A percentile compares a stretch with the other conserved stretches of the same genome.
Conservation (phyloP, 2,797 vertebrate genomes). For the Anableps anableps region DNA sequence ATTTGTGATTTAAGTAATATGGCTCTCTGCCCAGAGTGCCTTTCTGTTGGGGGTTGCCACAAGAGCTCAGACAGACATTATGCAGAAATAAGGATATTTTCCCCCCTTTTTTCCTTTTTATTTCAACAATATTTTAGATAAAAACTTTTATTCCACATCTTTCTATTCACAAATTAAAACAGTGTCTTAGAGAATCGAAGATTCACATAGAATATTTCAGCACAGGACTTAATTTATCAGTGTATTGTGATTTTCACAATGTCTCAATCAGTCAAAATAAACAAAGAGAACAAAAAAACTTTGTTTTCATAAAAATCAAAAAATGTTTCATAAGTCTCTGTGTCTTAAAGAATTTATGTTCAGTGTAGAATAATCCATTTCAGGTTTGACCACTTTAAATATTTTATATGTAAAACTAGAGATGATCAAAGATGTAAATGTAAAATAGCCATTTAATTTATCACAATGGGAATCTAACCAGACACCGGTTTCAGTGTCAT, state of each 20-base stretch:
- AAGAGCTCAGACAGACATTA: neutral
- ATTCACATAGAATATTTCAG: no score
- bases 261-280: neutral
- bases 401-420: neutral
- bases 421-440: neutral
- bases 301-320: neutral
- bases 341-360: no score
- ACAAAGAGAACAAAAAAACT: neutral
- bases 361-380: neutral
- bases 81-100: neutral
- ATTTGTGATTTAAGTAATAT: neutral
- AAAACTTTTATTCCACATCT: neutral
- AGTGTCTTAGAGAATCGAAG: neutral
- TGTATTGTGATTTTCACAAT: neutral
- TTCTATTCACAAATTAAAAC: neutral
- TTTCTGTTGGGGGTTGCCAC: no score
- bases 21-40: no score
- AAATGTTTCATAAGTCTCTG: no score
- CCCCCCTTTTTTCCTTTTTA: neutral
- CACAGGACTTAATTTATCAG: neutral
- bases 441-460: neutral
- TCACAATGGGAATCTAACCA: neutral
- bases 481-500: neutral
- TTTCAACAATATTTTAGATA: neutral
- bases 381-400: neutral